Evolutionary conservation across 2,888 invertebrate genomes (phyloP), one percentile per base, ranked within the genome.

Genomic region (Drosophila colorata): DNA sequence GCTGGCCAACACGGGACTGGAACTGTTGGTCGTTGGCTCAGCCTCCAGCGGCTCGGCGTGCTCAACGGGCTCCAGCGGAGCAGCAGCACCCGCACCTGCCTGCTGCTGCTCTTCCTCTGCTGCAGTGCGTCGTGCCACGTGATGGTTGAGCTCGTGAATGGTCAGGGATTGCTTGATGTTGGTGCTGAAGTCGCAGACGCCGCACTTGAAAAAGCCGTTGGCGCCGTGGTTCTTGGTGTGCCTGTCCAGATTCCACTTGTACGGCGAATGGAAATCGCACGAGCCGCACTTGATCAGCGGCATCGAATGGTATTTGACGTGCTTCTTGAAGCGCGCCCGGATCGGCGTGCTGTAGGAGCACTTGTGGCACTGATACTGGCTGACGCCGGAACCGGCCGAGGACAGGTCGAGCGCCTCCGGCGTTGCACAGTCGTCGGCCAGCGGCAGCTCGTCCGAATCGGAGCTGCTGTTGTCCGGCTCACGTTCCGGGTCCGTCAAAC

Each of bases 201-300:
- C 95, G 92, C 98, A 98, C 86, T 95, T 94, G 92, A 96, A 97
- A 71, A 95, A 95, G 6, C 97, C 97, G 67, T 94, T 95, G 18
- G 97, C 97, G 70, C 95, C 96, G 93, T 98, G 98, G 91, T 97
- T 97, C 92, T 96, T 96, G 93, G 97, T 96, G 92, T 98, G 98
- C 6, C 98, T 94, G 91, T 98, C 98, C 92, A 97, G 93, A 93
- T 98, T 98, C 96, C 98, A 98, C 92, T 95, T 96, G 93, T 97
- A 97, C 0, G 98, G 97, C 20, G 98, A 97, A 71, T 96, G 95
- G 91, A 98, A 98, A 90, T 98, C 97, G 92, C 98, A 98, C 91
- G 96, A 95, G 64, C 95, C 95, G 92, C 98, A 98, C 92, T 97
- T 97, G 80, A 97, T 97, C 96, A 97, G 97, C 82, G 96, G 98